phyloP scores from a whole-genome alignment of 2,888 invertebrate genomes.

The Ferdinandea cuprea region DNA sequence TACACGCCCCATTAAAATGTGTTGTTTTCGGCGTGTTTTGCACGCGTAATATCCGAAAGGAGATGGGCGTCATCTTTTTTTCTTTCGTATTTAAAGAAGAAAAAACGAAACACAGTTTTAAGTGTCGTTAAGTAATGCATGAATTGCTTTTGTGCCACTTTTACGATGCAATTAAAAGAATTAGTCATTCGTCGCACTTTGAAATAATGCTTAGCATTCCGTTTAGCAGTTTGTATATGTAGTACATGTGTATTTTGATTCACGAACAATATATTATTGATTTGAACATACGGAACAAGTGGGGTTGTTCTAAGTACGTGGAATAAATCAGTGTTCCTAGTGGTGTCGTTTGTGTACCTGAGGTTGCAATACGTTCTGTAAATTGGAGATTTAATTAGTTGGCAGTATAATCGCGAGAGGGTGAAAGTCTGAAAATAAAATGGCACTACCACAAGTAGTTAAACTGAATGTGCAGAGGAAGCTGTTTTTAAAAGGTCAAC shows the following conservation, averaged over 20 bases:
- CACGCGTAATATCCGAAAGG: constrained; percentile 15
- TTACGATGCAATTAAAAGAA: constrained; percentile 66
- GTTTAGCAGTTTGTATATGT: too few species aligned
- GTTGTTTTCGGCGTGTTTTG: constrained; percentile 1
- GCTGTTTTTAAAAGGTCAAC: too few species aligned
- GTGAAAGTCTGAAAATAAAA: too few species aligned
- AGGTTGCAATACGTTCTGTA: neutral
- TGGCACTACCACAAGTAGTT: neutral
- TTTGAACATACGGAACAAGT: constrained; percentile 8
- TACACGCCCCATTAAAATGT: constrained; percentile 13
- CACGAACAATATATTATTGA: constrained; percentile 40
- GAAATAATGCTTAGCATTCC: constrained; percentile 22
- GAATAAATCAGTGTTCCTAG: constrained; percentile 43
- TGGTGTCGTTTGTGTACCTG: too few species aligned
- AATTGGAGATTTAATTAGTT: neutral
- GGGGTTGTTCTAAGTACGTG: constrained; percentile 17
- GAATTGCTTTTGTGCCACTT: constrained; percentile 60
- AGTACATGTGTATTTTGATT: neutral
- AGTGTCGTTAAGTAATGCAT: constrained; percentile 62
- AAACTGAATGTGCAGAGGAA: neutral
- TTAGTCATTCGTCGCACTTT: constrained; percentile 58
- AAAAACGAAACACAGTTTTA: constrained; percentile 54
- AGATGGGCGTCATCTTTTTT: constrained; percentile 1
- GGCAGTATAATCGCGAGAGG: too few species aligned
- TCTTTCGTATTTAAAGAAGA: constrained; percentile 37